Evolutionary conservation across 2,797 vertebrate genomes (phyloP).

Genomic region (Poecilia velifera): DNA sequence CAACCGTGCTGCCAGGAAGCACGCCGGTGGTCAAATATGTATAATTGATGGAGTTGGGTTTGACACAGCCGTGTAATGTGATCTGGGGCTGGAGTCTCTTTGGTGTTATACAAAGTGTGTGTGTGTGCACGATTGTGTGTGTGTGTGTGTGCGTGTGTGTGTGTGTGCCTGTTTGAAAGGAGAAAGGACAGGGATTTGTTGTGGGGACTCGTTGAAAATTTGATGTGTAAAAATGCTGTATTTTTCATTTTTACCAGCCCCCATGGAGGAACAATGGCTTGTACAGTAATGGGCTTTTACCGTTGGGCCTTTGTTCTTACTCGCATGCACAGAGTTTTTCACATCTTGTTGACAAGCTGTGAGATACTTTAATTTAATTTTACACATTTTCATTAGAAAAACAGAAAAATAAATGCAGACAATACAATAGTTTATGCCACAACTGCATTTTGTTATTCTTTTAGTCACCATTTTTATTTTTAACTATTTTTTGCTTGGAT

Average conservation of each 20-base stretch:
- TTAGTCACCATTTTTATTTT: not conserved
- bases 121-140: constrained; percentile 1
- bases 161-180: constrained; percentile 11
- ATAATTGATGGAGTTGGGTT: constrained; percentile 75
- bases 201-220: constrained; percentile 52
- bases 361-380: constrained; percentile 7
- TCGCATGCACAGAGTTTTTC: constrained; percentile 9
- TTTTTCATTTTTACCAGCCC: constrained; percentile 54
- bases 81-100: constrained; percentile 62
- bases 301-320: constrained; percentile 35
- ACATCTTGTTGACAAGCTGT: constrained; percentile 26
- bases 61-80: constrained; percentile 71
- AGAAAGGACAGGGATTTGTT: constrained; percentile 42
- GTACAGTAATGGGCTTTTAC: constrained; percentile 54
- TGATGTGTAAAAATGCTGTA: constrained; percentile 62
- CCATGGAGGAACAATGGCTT: constrained; percentile 55
- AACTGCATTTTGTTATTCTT: not conserved
- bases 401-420: not conserved
- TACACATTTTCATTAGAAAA: constrained; percentile 1
- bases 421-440: not conserved
- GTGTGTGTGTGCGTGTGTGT: not conserved
- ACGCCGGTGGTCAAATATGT: constrained; percentile 69
- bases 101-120: constrained; percentile 16
- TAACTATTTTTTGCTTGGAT: not conserved
- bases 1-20: constrained; percentile 49